phyloP scores from a whole-genome alignment of 2,888 invertebrate species.

The Leucophora obtusa region DNA sequence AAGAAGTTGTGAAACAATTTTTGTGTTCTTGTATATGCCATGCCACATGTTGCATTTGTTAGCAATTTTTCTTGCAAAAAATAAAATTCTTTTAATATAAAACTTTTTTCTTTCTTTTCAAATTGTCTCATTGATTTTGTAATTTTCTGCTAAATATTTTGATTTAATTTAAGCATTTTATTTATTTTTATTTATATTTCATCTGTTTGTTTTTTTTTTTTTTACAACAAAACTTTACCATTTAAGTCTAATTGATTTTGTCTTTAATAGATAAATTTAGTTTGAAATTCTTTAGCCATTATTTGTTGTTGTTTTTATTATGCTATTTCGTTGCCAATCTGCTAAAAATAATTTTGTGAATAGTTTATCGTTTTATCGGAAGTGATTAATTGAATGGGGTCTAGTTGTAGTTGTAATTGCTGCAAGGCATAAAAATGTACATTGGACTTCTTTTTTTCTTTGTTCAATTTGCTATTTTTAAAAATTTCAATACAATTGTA shows the following conservation, averaged over 20 bases:
- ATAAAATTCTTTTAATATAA: slow-evolving; percentile 8
- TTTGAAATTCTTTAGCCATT: slow-evolving; percentile 43
- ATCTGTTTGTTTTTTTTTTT: slow-evolving; percentile 6
- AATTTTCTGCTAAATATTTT: slow-evolving; percentile 37
- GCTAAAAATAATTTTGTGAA: slow-evolving; percentile 52
- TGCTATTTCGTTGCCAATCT: slow-evolving; percentile 51
- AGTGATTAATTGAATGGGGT: slow-evolving; percentile 64
- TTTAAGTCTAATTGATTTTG: slow-evolving; percentile 61
- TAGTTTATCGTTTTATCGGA: slow-evolving; percentile 59
- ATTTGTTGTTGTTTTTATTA: slow-evolving; percentile 26
- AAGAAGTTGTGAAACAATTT: slow-evolving; percentile 52
- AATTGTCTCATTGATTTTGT: slow-evolving; percentile 37
- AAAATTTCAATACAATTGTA: slow-evolving; percentile 33
- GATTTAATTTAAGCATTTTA: neutral
- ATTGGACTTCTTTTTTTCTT: slow-evolving; percentile 32
- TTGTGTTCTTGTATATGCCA: slow-evolving; percentile 14
- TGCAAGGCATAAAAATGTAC: slow-evolving; percentile 26
- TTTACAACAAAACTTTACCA: slow-evolving; percentile 56
- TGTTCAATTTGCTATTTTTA: neutral
- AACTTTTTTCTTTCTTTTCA: slow-evolving; percentile 5
- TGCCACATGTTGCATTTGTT: slow-evolving; percentile 63
- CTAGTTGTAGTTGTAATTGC: slow-evolving; percentile 23
- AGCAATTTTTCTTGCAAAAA: slow-evolving; percentile 52
- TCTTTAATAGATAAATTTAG: slow-evolving; percentile 55
- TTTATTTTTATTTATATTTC: neutral